Evolutionary conservation across 1,140 invertebrate genomes (phyloP).

Genomic region (Theocolax elegans): DNA sequence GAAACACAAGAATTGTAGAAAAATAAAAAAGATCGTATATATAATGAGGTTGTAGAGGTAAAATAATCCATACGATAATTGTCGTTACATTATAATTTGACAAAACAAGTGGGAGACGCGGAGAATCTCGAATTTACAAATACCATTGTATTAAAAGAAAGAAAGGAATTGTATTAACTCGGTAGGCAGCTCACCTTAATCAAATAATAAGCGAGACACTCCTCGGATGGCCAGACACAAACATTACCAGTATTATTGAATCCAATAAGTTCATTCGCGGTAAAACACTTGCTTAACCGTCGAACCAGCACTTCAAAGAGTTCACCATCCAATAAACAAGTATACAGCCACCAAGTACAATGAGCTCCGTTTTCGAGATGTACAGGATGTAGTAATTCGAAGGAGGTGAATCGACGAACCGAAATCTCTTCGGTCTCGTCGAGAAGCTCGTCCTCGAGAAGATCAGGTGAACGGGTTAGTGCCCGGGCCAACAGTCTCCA

Average conservation of each 20-base stretch:
- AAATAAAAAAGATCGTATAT: too few species aligned
- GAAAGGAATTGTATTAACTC: too few species aligned
- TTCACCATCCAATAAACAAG: constrained; percentile 60
- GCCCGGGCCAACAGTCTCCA: constrained; percentile 79
- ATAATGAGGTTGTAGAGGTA: too few species aligned
- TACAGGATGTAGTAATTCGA: constrained; percentile 66
- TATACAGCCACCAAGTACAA: constrained; percentile 68
- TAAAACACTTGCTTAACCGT: constrained; percentile 72
- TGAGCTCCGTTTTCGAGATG: constrained; percentile 50
- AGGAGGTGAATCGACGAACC: constrained; percentile 70
- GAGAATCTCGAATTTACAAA: too few species aligned
- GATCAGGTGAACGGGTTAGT: constrained; percentile 65
- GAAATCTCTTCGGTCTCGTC: constrained; percentile 64
- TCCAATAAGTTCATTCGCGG: constrained; percentile 79
- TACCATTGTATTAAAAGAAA: too few species aligned
- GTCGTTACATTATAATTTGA: too few species aligned
- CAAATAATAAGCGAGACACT: constrained; percentile 82
- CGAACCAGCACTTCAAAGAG: constrained; percentile 70
- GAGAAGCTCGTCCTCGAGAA: constrained; percentile 57
- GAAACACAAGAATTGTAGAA: too few species aligned
- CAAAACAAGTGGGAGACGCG: too few species aligned
- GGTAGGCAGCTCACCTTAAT: constrained; percentile 64
- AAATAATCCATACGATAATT: too few species aligned
- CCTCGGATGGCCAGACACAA: constrained; percentile 91
- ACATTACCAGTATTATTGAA: constrained; percentile 94